These are phyloP conservation scores for Acleris laterana DNA, from an alignment of 2,888 invertebrate species.

Conservation along the genomic window DNA sequence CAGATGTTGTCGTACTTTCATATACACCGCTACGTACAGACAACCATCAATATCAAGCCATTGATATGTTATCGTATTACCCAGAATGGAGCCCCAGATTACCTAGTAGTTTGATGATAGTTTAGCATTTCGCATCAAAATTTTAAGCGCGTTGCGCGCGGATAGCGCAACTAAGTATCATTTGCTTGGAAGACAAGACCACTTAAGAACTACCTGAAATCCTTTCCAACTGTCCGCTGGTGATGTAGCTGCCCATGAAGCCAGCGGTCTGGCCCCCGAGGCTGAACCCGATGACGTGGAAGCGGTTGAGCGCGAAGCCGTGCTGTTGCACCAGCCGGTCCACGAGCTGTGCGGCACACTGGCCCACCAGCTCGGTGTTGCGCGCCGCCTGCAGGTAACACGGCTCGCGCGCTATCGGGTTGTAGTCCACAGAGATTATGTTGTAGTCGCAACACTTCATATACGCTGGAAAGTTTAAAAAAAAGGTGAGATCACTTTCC, in stretches of 20 bases:
- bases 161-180: too few relatives aligned
- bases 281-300: conserved; percentile 87
- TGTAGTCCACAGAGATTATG: conserved; percentile 86
- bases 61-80: too few relatives aligned
- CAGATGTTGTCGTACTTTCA: too few relatives aligned
- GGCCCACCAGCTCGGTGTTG: conserved; percentile 85
- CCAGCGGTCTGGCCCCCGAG: conserved; percentile 86
- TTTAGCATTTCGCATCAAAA: too few relatives aligned
- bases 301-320: conserved; percentile 66
- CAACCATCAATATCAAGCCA: too few relatives aligned
- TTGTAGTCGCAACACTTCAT: conserved; percentile 83
- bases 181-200: too few relatives aligned
- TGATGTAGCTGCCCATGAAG: conserved; percentile 73
- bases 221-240: conserved; percentile 70
- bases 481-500: too few relatives aligned
- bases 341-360: conserved; percentile 85
- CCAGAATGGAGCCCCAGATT: too few relatives aligned
- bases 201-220: conserved; percentile 76
- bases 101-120: too few relatives aligned
- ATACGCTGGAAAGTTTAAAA: conserved; percentile 70
- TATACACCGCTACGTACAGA: too few relatives aligned
- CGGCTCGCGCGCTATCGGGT: conserved; percentile 81
- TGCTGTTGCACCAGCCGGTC: conserved; percentile 73
- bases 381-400: conserved; percentile 85
- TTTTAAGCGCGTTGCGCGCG: too few relatives aligned